Base-by-base conservation (phyloP, 2,113 vertebrate species). In the Chunga burmeisteri region DNA sequence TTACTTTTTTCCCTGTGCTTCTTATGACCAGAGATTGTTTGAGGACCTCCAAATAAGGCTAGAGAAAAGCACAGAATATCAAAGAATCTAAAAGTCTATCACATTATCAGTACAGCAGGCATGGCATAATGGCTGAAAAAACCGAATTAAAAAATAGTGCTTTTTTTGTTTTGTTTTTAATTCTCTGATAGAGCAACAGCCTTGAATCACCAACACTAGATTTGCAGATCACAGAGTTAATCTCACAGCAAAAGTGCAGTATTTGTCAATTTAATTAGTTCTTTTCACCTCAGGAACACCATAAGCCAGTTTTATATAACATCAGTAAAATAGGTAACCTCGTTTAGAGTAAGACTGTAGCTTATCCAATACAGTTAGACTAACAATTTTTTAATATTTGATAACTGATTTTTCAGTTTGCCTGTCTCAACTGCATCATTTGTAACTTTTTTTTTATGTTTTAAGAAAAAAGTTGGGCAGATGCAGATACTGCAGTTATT, bases 151-250 rank as follows among this genome's bases (percentile, higher is more conserved):
- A 85, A 82, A 3, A 68, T n/a, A 10, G 6, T 62, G 2, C 7
- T 12, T 3, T 52, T 90, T 75, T 46, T 38, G 27, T 30, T 85
- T 56, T 44, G 11, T 8, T 61, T 80, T 79, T 49, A 80, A 67
- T 90, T 81, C 20, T 90, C 63, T 81, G 59, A 90, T 46, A 82
- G 68, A 90, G 70, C 23, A 95, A 75, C 92, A 91, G 86, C 91
- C 86, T 82, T 89, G 38, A 90, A 77, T 88, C 66, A 88, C 56
- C 52, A 88, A 16, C 27, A 77, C 0, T 2, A 1, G 21, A 92
- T 92, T 61, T 92, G 27, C 18, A 65, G 40, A 77, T 47, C 68
- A 88, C 40, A 80, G 46, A 83, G 78, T 91, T 81, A 77, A 80
- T 67, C 55, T 88, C 87, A 95, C 38, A 95, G 52, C 62, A 96